Conservation (phyloP, 1,140 invertebrate genomes). For the Bombus cullumanus region DNA sequence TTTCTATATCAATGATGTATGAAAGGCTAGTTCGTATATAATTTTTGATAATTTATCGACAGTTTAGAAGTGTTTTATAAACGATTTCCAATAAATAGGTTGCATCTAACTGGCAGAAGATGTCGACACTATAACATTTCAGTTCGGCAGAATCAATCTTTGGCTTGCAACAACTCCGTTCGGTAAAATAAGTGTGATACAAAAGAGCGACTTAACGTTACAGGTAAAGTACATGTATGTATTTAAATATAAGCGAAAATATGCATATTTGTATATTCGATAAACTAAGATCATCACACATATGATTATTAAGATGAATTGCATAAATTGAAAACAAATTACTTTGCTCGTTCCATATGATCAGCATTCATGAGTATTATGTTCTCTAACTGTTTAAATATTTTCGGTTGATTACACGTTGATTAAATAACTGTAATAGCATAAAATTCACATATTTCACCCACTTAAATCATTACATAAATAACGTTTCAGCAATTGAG, state of each 20-base stretch:
- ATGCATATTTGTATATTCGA: not conserved
- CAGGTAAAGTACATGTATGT: not conserved
- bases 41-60: slow-evolving; percentile 1
- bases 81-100: not conserved
- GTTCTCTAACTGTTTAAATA: not conserved
- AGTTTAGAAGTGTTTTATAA: no score
- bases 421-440: not conserved
- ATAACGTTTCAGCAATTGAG: not conserved
- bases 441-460: not conserved
- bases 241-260: not conserved
- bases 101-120: not conserved
- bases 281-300: not conserved
- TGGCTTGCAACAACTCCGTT: slow-evolving; percentile 11
- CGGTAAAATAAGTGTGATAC: not conserved
- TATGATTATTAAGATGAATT: not conserved
- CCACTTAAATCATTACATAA: not conserved
- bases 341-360: not conserved
- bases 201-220: not conserved
- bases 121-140: slow-evolving; percentile 26
- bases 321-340: not conserved
- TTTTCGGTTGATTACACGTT: no score
- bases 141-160: slow-evolving; percentile 25
- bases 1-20: not conserved
- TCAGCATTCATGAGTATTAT: not conserved
- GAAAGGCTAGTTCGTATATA: no score